A percentile compares a stretch with the other conserved stretches of the same genome.
These are phyloP conservation scores for Patella caerulea DNA, from an alignment of 2,888 invertebrate genomes.

Conservation along the genomic window DNA sequence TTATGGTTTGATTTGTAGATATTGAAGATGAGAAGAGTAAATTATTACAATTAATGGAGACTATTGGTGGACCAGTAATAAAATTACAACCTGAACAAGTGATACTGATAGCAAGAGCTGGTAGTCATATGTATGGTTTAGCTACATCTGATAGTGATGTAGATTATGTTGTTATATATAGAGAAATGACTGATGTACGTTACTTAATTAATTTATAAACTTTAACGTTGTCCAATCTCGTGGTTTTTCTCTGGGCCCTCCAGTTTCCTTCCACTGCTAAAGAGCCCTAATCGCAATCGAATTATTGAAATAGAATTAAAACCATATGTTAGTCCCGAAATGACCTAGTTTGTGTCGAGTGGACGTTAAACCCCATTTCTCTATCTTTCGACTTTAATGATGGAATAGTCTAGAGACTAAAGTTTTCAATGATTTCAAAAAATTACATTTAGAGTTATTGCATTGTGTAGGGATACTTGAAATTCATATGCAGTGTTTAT, in stretches of 20 bases:
- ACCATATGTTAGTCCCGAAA: too few relatives aligned
- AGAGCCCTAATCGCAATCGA: too few relatives aligned
- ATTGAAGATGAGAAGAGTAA: constrained; percentile 44
- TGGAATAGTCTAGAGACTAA: too few relatives aligned
- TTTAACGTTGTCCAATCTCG: background rate
- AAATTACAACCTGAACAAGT: constrained; percentile 57
- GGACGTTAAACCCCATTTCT: too few relatives aligned
- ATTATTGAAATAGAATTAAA: too few relatives aligned
- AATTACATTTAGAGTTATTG: background rate
- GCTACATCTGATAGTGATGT: constrained; percentile 62
- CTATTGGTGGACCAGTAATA: constrained; percentile 58
- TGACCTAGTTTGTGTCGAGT: too few relatives aligned
- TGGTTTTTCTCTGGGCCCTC: too few relatives aligned
- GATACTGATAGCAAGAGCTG: constrained; percentile 60
- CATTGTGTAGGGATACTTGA: background rate
- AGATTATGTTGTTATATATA: constrained; percentile 63
- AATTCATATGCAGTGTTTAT: too few relatives aligned
- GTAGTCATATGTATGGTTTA: constrained; percentile 65
- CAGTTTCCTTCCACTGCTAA: too few relatives aligned
- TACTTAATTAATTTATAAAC: constrained; percentile 10
- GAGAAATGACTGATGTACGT: constrained; percentile 53
- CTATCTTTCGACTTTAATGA: too few relatives aligned
- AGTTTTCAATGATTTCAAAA: too few relatives aligned
- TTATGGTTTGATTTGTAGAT: constrained; percentile 30
- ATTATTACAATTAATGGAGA: constrained; percentile 49